phyloP scores from a whole-genome alignment of 64 coral and sea anemone genomes.

The Stylophora pistillata region DNA sequence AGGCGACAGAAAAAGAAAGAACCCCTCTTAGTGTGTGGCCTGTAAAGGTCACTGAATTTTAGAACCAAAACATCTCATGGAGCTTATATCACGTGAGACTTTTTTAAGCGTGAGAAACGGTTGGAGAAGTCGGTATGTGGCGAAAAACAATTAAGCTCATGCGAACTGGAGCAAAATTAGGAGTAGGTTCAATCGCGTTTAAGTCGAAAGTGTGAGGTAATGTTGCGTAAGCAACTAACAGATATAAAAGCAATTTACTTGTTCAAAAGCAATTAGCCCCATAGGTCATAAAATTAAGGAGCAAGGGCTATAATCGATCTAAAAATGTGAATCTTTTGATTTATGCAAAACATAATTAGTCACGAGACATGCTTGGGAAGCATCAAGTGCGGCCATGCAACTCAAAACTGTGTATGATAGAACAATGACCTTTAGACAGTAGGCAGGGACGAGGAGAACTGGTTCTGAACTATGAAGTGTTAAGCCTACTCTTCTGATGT shows the following conservation, averaged over 20 bases:
- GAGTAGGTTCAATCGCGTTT: not conserved
- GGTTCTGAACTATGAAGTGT: not conserved
- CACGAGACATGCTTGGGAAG: not conserved
- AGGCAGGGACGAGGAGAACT: not conserved
- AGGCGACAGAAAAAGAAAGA: not conserved
- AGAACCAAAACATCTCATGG: not conserved
- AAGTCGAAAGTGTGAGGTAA: not conserved
- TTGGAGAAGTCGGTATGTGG: not conserved
- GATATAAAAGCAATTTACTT: not conserved
- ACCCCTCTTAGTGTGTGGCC: conserved; percentile 17
- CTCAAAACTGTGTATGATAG: not conserved
- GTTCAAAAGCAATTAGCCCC: not conserved
- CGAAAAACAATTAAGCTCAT: not conserved
- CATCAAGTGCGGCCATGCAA: not conserved
- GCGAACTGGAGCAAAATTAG: not conserved
- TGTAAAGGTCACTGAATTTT: conserved; percentile 3
- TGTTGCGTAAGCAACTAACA: not conserved
- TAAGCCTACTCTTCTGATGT: no score
- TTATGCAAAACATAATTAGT: not conserved
- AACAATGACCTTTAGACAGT: not conserved
- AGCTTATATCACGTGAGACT: not conserved
- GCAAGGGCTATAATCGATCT: not conserved
- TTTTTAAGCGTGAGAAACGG: not conserved
- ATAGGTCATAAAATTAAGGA: not conserved
- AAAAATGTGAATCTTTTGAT: not conserved